These are phyloP conservation scores for Gila robusta DNA, from an alignment of 2,797 vertebrate genomes.

Conservation along the genomic window DNA sequence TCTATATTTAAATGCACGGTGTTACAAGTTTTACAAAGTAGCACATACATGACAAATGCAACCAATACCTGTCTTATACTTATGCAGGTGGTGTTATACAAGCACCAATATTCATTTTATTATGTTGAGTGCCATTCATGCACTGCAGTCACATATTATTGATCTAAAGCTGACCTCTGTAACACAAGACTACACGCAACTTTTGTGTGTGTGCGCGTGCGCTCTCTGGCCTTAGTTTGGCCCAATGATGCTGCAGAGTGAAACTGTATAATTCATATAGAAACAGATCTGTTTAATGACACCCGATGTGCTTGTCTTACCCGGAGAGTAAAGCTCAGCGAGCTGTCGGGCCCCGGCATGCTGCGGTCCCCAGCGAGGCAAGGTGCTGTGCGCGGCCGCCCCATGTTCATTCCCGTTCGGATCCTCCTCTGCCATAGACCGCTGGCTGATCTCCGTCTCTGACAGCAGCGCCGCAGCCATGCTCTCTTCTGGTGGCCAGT, in stretches of 20 bases:
- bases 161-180: not conserved
- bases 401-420: slow-evolving; percentile 86
- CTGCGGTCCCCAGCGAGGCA: slow-evolving; percentile 83
- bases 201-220: not conserved
- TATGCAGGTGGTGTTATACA: not conserved
- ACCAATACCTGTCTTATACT: not conserved
- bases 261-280: not conserved
- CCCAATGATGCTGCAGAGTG: not conserved
- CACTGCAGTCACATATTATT: not conserved
- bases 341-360: slow-evolving; percentile 83
- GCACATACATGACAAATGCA: not conserved
- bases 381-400: slow-evolving; percentile 78
- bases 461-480: slow-evolving; percentile 78
- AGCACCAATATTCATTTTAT: not conserved
- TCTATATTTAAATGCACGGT: not conserved
- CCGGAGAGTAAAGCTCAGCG: slow-evolving; percentile 81
- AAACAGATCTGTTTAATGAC: slow-evolving; percentile 28
- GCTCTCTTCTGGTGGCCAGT: slow-evolving; percentile 58
- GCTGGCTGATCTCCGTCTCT: slow-evolving; percentile 80
- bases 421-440: slow-evolving; percentile 86
- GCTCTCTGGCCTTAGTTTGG: not conserved
- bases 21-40: slow-evolving; percentile 17
- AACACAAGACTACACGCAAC: not conserved
- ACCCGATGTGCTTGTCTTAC: slow-evolving; percentile 65
- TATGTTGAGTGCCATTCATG: not conserved